Percentiles rank a stretch among this genome's conserved stretches.
Conservation (phyloP, 2,888 invertebrate species). For the Andricus quercusramuli region DNA sequence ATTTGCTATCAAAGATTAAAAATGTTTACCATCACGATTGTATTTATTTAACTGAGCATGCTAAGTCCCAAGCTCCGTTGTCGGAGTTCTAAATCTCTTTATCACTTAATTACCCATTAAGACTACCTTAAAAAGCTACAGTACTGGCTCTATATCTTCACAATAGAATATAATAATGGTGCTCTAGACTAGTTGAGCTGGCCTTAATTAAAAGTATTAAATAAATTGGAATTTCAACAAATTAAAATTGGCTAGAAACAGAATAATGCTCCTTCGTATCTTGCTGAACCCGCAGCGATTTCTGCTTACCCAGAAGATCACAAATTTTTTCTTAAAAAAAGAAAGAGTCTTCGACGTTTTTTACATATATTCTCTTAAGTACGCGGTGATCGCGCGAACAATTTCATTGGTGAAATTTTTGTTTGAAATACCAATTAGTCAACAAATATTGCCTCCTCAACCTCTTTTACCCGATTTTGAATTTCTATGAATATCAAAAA, state of each 20-base stretch:
- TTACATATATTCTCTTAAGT: not conserved
- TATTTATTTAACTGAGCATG: conserved; percentile 77
- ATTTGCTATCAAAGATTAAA: conserved; percentile 56
- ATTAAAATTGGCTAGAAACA: conserved; percentile 69
- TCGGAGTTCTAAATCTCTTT: conserved; percentile 71
- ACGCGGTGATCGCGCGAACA: conserved; percentile 29
- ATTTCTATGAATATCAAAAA: conserved; percentile 3
- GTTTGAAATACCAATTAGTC: not conserved
- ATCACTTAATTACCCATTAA: conserved; percentile 51
- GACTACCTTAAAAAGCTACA: conserved; percentile 47
- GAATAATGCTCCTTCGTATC: conserved; percentile 58
- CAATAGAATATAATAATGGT: conserved; percentile 67
- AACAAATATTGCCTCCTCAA: conserved; percentile 1
- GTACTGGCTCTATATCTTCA: conserved; percentile 76
- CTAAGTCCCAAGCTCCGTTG: conserved; percentile 79
- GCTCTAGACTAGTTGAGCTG: conserved; percentile 79
- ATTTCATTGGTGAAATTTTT: not conserved
- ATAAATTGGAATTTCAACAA: conserved; percentile 68
- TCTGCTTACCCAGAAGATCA: conserved; percentile 46
- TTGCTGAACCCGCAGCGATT: conserved; percentile 71
- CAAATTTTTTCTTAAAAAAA: conserved; percentile 28
- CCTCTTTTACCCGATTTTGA: not conserved
- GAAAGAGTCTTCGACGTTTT: conserved; percentile 26
- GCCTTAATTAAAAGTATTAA: conserved; percentile 69
- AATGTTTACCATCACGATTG: conserved; percentile 73